phyloP scores from a whole-genome alignment of 2,888 invertebrate species.

The Pantelozetes paolii region DNA sequence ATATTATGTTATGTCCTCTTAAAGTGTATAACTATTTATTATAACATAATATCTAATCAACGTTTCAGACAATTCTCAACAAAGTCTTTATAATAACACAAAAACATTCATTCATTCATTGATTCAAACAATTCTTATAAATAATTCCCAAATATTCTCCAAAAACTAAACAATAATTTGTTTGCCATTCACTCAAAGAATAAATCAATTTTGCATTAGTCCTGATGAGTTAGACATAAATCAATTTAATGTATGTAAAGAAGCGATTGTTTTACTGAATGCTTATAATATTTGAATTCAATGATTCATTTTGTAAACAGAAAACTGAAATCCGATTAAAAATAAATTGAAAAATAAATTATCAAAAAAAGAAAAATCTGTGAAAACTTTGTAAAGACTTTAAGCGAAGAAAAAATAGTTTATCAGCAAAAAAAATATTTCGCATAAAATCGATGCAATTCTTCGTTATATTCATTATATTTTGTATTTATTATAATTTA shows the following conservation, averaged over 20 bases:
- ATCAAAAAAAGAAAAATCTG: too few species aligned
- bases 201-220: not conserved
- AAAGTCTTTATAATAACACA: not conserved
- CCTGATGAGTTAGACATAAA: not conserved
- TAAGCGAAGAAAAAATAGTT: too few species aligned
- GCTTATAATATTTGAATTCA: not conserved
- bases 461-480: too few species aligned
- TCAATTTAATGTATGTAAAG: not conserved
- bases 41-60: constrained; percentile 27
- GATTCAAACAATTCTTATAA: not conserved
- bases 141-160: not conserved
- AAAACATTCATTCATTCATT: not conserved
- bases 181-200: not conserved
- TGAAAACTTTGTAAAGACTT: too few species aligned
- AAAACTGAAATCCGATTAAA: constrained; percentile 22
- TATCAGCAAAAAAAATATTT: not conserved
- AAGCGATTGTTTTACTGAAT: not conserved
- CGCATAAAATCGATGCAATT: not conserved
- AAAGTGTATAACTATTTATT: constrained; percentile 13
- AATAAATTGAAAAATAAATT: not conserved
- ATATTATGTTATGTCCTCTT: constrained; percentile 11
- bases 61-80: not conserved
- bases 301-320: not conserved
- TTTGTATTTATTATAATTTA: not conserved
- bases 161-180: not conserved